Base-by-base conservation (phyloP, 2,797 vertebrate genomes). In the Sebastes oblongus region DNA sequence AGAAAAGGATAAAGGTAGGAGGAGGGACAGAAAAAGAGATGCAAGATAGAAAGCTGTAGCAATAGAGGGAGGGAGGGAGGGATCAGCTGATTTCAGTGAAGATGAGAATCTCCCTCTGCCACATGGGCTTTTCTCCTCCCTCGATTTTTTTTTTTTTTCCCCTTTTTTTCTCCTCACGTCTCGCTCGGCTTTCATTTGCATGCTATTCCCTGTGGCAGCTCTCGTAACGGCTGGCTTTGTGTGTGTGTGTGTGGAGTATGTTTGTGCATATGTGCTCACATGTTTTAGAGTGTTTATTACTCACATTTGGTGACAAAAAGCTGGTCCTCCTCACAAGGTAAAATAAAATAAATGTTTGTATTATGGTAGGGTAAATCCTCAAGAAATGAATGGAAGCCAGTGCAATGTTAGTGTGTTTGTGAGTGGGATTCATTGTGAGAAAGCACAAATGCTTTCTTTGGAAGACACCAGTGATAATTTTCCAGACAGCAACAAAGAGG, bases 91-190 rank as follows among this genome's bases (percentile, higher is more conserved):
- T 94, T 92, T 88, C 84, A 89, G 67, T 85, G 80, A 83, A 94
- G 92, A 93, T 92, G 90, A 94, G 94, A 94, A 93, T 93, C 92
- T 94, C 94, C 91, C 92, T 93, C 71, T 82, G 74, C 92, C 90
- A 90, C 90, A 92, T 89, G 92, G 93, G 92, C 86, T 93, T 91
- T 92, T 92, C 91, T 94, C 85, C 80, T 91, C 85, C 86, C 80
- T 86, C 55, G 1, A 25, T 68, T 83, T 82, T 83, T 85, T 88
- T 27, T n/a, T 52, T 64, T 50, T 72, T 66, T 50, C 52, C 52
- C 25, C 9, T 66, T 71, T 78, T 78, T 81, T 16, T 30, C 68
- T 72, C 72, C 62, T 78, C 80, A 59, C 62, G 52, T 89, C 85
- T 85, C 61, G 18, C 81, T 75, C 34, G 7, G 39, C 76, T 81